Percentiles rank a stretch among this genome's conserved stretches.
These are phyloP conservation scores for Rhinoderma darwinii DNA, from an alignment of 2,113 vertebrate species.

Conservation along the genomic window DNA sequence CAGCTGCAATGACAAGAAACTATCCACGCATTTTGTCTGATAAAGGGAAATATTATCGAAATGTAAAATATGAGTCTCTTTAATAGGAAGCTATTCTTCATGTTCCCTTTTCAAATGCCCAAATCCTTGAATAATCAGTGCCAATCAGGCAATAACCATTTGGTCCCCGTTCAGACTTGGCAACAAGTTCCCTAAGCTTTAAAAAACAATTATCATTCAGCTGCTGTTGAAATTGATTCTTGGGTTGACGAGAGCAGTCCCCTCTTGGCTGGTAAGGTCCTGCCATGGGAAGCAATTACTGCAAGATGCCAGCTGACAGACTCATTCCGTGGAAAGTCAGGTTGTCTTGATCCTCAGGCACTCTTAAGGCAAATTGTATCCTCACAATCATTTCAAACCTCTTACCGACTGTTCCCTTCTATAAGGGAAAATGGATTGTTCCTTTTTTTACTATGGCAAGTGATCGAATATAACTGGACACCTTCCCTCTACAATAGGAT, in stretches of 20 bases:
- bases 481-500: constrained; percentile 78
- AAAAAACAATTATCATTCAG: constrained; percentile 90
- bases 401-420: constrained; percentile 89
- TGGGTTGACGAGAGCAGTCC: constrained; percentile 80
- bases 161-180: constrained; percentile 78
- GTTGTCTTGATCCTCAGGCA: constrained; percentile 90
- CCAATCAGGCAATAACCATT: constrained; percentile 80
- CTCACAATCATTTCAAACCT: constrained; percentile 92
- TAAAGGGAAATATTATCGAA: constrained; percentile 18
- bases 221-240: constrained; percentile 89
- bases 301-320: constrained; percentile 96
- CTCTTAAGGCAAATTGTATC: constrained; percentile 98
- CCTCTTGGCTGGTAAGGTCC: constrained; percentile 86
- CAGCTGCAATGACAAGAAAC: constrained; percentile 41
- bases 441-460: constrained; percentile 87
- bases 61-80: constrained; percentile 3
- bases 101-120: constrained; percentile 62
- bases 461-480: constrained; percentile 79
- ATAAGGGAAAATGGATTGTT: constrained; percentile 88
- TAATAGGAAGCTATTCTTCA: constrained; percentile 25
- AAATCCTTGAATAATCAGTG: constrained; percentile 86
- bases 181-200: constrained; percentile 85
- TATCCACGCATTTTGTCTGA: constrained; percentile 15
- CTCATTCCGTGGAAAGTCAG: constrained; percentile 86
- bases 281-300: constrained; percentile 98